A percentile compares a stretch with the other conserved stretches of the same genome.
Evolutionary conservation across 2,113 vertebrate genomes (phyloP).

Genomic region (Arothron firmamentum): DNA sequence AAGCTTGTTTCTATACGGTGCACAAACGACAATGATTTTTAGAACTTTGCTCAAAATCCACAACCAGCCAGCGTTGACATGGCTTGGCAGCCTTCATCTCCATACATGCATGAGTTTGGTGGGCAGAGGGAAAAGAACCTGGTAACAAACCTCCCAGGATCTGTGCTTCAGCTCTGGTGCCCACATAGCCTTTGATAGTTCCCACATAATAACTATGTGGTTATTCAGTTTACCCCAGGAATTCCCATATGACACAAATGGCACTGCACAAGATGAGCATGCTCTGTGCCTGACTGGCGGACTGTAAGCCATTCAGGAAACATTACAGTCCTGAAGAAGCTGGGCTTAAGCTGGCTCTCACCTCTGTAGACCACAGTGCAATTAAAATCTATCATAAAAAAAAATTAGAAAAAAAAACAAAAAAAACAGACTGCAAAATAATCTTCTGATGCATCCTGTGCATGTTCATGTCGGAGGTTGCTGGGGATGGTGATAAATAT

Average conservation of each 20-base stretch:
- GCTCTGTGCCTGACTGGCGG: slow-evolving; percentile 23
- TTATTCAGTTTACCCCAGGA: slow-evolving; percentile 58
- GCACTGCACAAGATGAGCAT: slow-evolving; percentile 42
- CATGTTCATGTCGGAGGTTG: not conserved
- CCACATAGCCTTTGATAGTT: slow-evolving; percentile 59
- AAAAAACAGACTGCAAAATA: not conserved
- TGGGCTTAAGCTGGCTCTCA: slow-evolving; percentile 45
- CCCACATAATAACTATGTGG: slow-evolving; percentile 67
- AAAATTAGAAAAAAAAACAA: no score
- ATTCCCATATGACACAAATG: slow-evolving; percentile 65
- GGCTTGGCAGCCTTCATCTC: not conserved
- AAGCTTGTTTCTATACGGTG: no score
- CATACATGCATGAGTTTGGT: slow-evolving; percentile 20
- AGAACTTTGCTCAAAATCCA: no score
- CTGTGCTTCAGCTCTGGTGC: slow-evolving; percentile 54
- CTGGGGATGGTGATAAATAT: slow-evolving; percentile 24
- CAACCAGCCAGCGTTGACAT: not conserved
- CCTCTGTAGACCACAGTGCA: slow-evolving; percentile 1
- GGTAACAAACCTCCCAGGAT: slow-evolving; percentile 61
- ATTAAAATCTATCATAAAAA: no score
- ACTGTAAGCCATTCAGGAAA: slow-evolving; percentile 41
- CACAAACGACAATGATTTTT: no score
- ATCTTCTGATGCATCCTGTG: not conserved
- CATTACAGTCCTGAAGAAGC: slow-evolving; percentile 36
- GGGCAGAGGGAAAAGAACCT: slow-evolving; percentile 40